phyloP scores from a whole-genome alignment of 2,888 invertebrate genomes.

The Drosophila pseudotakahashii region DNA sequence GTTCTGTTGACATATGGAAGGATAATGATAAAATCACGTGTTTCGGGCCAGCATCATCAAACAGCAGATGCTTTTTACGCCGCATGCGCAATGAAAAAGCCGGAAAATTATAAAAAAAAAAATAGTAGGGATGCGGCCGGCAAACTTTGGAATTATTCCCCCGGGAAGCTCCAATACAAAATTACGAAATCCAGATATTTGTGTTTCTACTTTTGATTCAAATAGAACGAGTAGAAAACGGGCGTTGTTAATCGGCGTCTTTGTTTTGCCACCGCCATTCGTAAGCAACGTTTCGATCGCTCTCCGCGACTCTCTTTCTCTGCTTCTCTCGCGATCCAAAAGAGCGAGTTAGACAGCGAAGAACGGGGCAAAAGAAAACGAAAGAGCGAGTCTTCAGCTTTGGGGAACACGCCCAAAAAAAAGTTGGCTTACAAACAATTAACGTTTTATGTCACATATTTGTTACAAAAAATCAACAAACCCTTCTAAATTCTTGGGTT shows the following conservation, averaged over 20 bases:
- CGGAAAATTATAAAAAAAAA: slow-evolving; percentile 36
- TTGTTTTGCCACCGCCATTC: slow-evolving; percentile 76
- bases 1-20: slow-evolving; percentile 40
- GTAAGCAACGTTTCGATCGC: slow-evolving; percentile 67
- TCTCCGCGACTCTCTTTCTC: slow-evolving; percentile 16
- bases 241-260: slow-evolving; percentile 67
- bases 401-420: slow-evolving; percentile 75
- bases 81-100: slow-evolving; percentile 66
- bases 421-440: slow-evolving; percentile 64
- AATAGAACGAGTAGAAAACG: slow-evolving; percentile 36
- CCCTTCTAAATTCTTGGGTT: neutral
- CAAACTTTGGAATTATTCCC: slow-evolving; percentile 2
- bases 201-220: slow-evolving; percentile 10
- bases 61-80: slow-evolving; percentile 26
- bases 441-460: slow-evolving; percentile 36
- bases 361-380: slow-evolving; percentile 47
- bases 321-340: slow-evolving; percentile 30
- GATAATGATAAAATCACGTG: slow-evolving; percentile 19
- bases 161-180: slow-evolving; percentile 10
- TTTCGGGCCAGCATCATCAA: slow-evolving; percentile 30
- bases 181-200: neutral
- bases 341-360: slow-evolving; percentile 65
- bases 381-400: slow-evolving; percentile 64
- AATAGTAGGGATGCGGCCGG: slow-evolving; percentile 25
- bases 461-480: neutral